A percentile compares a stretch with the other conserved stretches of the same genome.
Evolutionary conservation across 1,140 invertebrate species (phyloP).

Genomic region (Drosophila repletoides): DNA sequence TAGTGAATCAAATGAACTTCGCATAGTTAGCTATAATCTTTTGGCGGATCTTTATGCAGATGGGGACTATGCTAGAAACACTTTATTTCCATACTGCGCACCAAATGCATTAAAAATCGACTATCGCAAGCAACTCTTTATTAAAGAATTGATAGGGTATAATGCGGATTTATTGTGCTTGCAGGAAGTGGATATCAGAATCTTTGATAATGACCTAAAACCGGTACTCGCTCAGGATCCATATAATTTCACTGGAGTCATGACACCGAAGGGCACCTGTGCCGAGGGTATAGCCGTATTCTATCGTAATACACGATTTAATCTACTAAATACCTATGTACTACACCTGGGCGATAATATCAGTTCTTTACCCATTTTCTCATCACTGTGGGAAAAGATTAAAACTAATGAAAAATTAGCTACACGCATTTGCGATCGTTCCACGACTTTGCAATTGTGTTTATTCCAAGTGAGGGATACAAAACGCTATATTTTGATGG

Average conservation of each 20-base stretch:
- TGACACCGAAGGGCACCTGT: conserved; percentile 88
- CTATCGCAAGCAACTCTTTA: conserved; percentile 92
- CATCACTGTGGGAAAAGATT: conserved; percentile 85
- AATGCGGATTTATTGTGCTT: conserved; percentile 95
- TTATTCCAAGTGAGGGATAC: conserved; percentile 84
- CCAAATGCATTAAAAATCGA: conserved; percentile 90
- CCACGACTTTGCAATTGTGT: conserved; percentile 83
- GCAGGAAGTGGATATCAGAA: conserved; percentile 94
- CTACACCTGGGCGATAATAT: conserved; percentile 85
- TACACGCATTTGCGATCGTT: conserved; percentile 85
- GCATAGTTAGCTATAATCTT: conserved; percentile 94
- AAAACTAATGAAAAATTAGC: conserved; percentile 85
- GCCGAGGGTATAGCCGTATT: conserved; percentile 92
- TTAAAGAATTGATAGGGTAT: conserved; percentile 94
- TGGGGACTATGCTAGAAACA: conserved; percentile 88
- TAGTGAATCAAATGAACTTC: conserved; percentile 84
- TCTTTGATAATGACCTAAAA: conserved; percentile 89
- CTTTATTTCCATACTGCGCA: conserved; percentile 92
- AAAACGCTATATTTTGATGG: conserved; percentile 87
- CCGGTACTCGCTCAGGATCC: conserved; percentile 84
- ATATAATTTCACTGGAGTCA: conserved; percentile 86
- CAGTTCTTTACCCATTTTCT: conserved; percentile 84
- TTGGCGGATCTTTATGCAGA: conserved; percentile 94
- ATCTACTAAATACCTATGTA: conserved; percentile 83
- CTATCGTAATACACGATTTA: conserved; percentile 86